Base-by-base conservation (phyloP, 2,797 vertebrate species). In the Catostomus latipinnis region DNA sequence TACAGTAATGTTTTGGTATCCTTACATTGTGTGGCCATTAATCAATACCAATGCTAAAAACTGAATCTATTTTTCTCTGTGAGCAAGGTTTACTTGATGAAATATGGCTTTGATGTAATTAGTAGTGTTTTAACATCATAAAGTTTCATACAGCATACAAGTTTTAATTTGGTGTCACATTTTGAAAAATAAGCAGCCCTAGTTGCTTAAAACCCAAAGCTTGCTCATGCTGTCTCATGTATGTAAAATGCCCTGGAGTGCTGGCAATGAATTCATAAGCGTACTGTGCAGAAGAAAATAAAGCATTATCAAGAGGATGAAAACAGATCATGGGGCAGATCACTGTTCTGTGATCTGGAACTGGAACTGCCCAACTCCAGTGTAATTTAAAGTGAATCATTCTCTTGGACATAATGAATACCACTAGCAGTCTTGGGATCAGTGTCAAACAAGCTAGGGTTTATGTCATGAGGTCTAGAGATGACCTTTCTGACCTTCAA, bases 401-500 rank as follows among this genome's bases (percentile, higher is more conserved):
- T 43, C 11, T 34, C 11, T 62, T 62, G 22, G 10, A 43, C 11
- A 13, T 5, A 5, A 13, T 1, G 43, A 45, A 22, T 43, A 12
- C 22, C 11, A 63, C 8, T 56, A 11, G 18, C 8, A 52, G 8
- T 69, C 9, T 43, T 22, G 6, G 22, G 56, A 58, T 58, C 45
- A 69, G 53, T 60, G 56, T 61, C 16, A 69, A 48, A 52, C 13
- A 7, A 1, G 6, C 45, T 14, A 10, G 7, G 9, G 8, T 16
- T 61, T 16, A 78, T 67, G 46, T 77, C 57, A 65, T 46, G 34
- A 12, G 49, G 58, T 60, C 62, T 71, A 48, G n/a, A 56, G 34
- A 65, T 71, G 61, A 18, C 74, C 48, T 46, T 57, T 46, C 91
- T 91, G 85, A 98, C 98, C 98, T 95, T 99, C 98, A 3, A 99